Evolutionary conservation across 2,113 vertebrate genomes (phyloP), one percentile per base, ranked within the genome.

Genomic region (Chionodraco myersi): DNA sequence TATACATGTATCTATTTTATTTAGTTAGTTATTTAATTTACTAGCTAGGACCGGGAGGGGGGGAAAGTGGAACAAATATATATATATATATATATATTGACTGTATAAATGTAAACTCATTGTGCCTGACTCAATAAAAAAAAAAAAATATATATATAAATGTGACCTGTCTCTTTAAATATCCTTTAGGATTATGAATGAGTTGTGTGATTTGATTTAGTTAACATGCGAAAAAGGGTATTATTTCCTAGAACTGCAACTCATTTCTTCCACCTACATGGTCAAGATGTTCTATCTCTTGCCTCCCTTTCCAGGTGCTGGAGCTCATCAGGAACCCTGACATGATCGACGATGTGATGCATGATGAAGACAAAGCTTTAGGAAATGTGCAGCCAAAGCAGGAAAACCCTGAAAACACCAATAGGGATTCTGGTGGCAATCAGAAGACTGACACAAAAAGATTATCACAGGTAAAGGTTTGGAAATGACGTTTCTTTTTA

Each of bases 321-420:
- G 86, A 87, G 23, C 64, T 89, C 14, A 5, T 80, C 58, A 80
- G 77, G 51, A 85, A 88, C 54, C 84, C 89, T 30, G 76, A 86
- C 54, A 72, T 79, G 75, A 64, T 84, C 36, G 60, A 83, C 47
- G 70, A 88, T 52, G n/a, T 83, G 21, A 49, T 88, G 49, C 44
- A 15, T 44, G 44, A 71, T 70, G 76, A 79, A 65, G 67, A 78
- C 49, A 16, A 51, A 56, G 75, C 71, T 44, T 63, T 83, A n/a
- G 10, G 23, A 16, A 67, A 60, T 58, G 34, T 79, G 8, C 44
- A 66, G 18, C 44, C 68, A 21, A 52, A 62, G 56, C 62, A 77
- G 56, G 0, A 52, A 10, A 66, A 79, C 15, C n/a, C 44, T 45
- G 59, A 67, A 47, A 23, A 23, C 51, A 36, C 44, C 59, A 15